Conservation (phyloP, 2,113 vertebrate genomes). For the Vireo altiloquus region DNA sequence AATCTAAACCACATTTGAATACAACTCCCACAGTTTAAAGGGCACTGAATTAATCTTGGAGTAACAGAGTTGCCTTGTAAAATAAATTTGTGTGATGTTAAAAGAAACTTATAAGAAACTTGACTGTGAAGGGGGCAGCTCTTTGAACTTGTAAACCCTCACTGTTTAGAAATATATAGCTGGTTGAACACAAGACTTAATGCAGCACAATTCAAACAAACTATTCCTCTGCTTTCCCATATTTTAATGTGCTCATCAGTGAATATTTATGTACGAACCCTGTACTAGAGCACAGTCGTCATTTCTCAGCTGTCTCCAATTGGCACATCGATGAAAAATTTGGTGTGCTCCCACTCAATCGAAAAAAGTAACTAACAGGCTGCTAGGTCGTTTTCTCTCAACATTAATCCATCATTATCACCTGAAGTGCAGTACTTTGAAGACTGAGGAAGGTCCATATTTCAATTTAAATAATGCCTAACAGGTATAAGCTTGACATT, state of each 20-base stretch:
- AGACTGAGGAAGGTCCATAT: slow-evolving; percentile 63
- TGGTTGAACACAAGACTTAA: background rate
- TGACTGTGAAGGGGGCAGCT: slow-evolving; percentile 24
- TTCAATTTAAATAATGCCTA: slow-evolving; percentile 72
- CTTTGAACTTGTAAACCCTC: slow-evolving; percentile 57
- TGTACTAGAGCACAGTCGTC: slow-evolving; percentile 29
- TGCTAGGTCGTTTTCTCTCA: slow-evolving; percentile 64
- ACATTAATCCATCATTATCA: slow-evolving; percentile 73
- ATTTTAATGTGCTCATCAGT: slow-evolving; percentile 52
- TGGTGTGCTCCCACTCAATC: slow-evolving; percentile 61
- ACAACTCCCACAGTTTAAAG: slow-evolving; percentile 57
- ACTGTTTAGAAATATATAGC: slow-evolving; percentile 28
- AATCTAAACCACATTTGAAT: slow-evolving; percentile 70
- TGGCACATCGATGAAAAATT: slow-evolving; percentile 69
- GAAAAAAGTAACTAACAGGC: slow-evolving; percentile 66
- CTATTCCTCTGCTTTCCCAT: slow-evolving; percentile 7
- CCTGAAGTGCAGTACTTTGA: slow-evolving; percentile 67
- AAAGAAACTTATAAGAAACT: slow-evolving; percentile 51
- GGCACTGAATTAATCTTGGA: slow-evolving; percentile 66
- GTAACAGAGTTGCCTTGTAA: slow-evolving; percentile 57
- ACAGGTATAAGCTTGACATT: slow-evolving; percentile 68
- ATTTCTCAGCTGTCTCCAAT: slow-evolving; percentile 69
- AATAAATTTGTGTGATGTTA: slow-evolving; percentile 39
- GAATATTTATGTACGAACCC: slow-evolving; percentile 40
- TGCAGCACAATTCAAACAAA: background rate